A percentile compares a stretch with the other conserved stretches of the same genome.
Evolutionary conservation across 2,888 invertebrate species (phyloP).

Genomic region (Thecocarcelia acutangulata): DNA sequence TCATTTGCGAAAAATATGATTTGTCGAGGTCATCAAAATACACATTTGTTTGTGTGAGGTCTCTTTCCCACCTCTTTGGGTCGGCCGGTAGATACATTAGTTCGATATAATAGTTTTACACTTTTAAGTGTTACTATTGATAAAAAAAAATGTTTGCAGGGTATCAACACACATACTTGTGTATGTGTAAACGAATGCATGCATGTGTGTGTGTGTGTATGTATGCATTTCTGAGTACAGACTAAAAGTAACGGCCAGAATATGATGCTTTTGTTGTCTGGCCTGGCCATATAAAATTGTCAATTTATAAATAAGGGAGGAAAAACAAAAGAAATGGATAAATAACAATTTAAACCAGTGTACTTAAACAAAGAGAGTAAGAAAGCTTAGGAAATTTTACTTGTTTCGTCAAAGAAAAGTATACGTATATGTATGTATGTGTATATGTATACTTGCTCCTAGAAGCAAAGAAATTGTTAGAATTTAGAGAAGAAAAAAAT

Average conservation of each 20-base stretch:
- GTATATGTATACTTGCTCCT: neutral
- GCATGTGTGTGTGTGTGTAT: neutral
- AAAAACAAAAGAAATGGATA: conserved; percentile 8
- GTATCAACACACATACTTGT: neutral
- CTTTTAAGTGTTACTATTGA: too few relatives aligned
- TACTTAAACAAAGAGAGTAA: neutral
- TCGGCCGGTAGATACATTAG: too few relatives aligned
- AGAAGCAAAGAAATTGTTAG: neutral
- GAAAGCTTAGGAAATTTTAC: neutral
- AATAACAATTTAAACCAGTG: conserved; percentile 21
- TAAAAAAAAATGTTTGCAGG: too few relatives aligned
- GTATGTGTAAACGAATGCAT: neutral
- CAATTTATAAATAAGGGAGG: conserved; percentile 15
- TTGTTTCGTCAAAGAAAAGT: neutral
- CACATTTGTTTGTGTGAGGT: too few relatives aligned
- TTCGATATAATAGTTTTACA: too few relatives aligned
- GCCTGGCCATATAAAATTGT: conserved; percentile 44
- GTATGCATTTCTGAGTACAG: too few relatives aligned
- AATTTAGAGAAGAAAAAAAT: neutral
- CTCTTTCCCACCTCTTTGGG: too few relatives aligned
- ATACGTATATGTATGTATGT: too few relatives aligned
- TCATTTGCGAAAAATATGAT: too few relatives aligned
- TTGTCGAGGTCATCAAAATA: too few relatives aligned
- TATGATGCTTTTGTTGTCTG: conserved; percentile 54
- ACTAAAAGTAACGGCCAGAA: conserved; percentile 30